Evolutionary conservation across 2,113 vertebrate species (phyloP).

Genomic region (Brachyhypopomus occidentalis): DNA sequence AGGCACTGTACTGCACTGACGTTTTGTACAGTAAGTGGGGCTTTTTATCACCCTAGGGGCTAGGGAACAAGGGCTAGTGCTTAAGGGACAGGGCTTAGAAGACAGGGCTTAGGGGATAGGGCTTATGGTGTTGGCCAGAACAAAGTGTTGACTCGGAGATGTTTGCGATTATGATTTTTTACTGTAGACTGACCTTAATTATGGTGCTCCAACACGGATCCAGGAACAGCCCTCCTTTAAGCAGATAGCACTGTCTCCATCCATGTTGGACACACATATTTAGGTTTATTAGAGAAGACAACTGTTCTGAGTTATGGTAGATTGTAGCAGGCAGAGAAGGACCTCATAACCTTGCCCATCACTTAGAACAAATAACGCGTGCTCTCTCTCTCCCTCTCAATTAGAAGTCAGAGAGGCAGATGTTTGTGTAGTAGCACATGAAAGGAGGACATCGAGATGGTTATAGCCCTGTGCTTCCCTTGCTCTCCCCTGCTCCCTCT

Average conservation of each 20-base stretch:
- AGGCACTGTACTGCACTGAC: not conserved
- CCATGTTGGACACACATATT: not conserved
- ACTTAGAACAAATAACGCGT: conserved; percentile 24
- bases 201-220: not conserved
- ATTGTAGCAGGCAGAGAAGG: conserved; percentile 13
- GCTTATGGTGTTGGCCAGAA: not conserved
- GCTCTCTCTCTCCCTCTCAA: conserved; percentile 14
- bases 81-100: not conserved
- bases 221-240: not conserved
- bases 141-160: not conserved
- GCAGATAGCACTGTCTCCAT: not conserved
- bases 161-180: not conserved
- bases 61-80: no score
- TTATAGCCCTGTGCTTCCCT: conserved; percentile 31
- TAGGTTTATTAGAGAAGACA: conserved; percentile 14
- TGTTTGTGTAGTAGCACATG: conserved; percentile 46
- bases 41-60: not conserved
- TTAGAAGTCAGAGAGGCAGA: conserved; percentile 27
- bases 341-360: conserved; percentile 30
- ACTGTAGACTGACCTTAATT: not conserved
- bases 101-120: not conserved
- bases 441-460: conserved; percentile 44
- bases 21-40: not conserved
- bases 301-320: conserved; percentile 15
- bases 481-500: conserved; percentile 6